Percentiles rank a stretch among this genome's conserved stretches.
These are phyloP conservation scores for Machimus rusticus DNA, from an alignment of 2,888 invertebrate species.

Conservation along the genomic window DNA sequence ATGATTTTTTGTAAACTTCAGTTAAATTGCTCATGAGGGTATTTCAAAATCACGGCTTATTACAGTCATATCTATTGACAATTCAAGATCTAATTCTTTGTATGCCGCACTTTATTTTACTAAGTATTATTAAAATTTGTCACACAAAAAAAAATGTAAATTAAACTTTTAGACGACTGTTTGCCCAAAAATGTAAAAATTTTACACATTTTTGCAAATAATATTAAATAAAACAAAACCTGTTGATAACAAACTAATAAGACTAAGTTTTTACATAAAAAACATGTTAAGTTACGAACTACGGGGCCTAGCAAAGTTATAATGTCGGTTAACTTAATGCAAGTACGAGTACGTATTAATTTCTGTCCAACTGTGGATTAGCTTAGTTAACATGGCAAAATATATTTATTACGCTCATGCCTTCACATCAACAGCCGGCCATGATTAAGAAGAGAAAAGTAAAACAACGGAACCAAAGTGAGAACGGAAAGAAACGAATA, in stretches of 20 bases:
- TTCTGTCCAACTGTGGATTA: neutral
- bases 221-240: neutral
- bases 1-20: too few species aligned
- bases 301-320: slow-evolving; percentile 9
- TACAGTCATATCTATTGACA: neutral
- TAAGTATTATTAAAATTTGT: neutral
- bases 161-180: neutral
- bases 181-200: neutral
- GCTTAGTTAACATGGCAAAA: slow-evolving; percentile 21
- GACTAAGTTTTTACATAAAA: neutral
- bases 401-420: slow-evolving; percentile 29
- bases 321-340: neutral
- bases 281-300: neutral
- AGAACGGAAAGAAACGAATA: neutral
- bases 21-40: neutral
- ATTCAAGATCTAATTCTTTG: neutral
- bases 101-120: neutral
- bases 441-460: neutral
- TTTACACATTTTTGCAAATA: neutral
- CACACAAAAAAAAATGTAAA: neutral
- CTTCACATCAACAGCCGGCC: slow-evolving; percentile 37
- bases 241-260: neutral
- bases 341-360: neutral
- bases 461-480: slow-evolving; percentile 16
- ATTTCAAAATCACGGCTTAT: neutral